These are phyloP conservation scores for Hipparchia sbordonii DNA, from an alignment of 2,888 invertebrate genomes.

Conservation along the genomic window DNA sequence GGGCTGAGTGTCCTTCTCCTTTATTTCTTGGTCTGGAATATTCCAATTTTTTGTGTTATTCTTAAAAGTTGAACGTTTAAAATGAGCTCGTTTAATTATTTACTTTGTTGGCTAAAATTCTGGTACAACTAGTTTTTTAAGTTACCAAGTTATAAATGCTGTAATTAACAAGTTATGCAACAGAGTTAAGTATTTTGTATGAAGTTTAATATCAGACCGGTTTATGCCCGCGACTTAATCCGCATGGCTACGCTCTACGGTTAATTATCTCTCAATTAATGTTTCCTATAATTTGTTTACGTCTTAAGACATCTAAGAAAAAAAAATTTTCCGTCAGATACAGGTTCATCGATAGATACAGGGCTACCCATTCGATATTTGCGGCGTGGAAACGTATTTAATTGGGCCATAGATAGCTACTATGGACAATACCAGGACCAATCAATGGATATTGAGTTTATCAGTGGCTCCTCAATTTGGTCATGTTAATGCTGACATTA, in stretches of 20 bases:
- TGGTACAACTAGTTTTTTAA: no score
- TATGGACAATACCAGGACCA: neutral
- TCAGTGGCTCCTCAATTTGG: neutral
- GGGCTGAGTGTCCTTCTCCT: neutral
- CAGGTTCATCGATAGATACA: neutral
- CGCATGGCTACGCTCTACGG: no score
- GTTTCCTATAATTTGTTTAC: no score
- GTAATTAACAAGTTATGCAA: no score
- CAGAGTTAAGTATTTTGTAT: no score
- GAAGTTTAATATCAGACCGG: no score
- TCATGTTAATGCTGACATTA: constrained; percentile 8
- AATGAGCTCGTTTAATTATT: neutral
- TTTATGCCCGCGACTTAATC: no score
- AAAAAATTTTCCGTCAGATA: neutral
- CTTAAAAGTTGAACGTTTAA: neutral
- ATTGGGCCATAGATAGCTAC: neutral
- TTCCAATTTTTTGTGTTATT: neutral
- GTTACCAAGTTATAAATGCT: no score
- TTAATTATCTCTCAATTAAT: no score
- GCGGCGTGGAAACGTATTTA: neutral
- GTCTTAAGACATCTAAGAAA: neutral
- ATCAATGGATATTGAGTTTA: neutral
- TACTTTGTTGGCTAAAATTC: no score
- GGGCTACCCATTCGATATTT: neutral
- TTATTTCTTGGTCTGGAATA: neutral